These are phyloP conservation scores for Drosophila micromelanica DNA, from an alignment of 1,140 invertebrate species.

Conservation along the genomic window DNA sequence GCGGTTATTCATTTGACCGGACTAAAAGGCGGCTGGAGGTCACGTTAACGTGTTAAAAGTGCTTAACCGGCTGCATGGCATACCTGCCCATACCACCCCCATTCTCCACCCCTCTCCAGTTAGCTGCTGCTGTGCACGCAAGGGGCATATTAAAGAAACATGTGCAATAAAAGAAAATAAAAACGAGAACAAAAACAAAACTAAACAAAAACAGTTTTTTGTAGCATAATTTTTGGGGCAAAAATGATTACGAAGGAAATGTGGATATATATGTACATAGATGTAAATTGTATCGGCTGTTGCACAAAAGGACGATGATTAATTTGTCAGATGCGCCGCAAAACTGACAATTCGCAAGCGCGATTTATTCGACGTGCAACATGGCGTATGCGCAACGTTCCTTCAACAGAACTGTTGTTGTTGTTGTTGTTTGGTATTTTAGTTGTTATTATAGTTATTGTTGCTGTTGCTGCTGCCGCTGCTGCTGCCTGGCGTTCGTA, in stretches of 20 bases:
- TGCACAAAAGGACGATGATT: constrained; percentile 24
- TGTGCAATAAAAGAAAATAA: constrained; percentile 6
- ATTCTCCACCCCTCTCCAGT: too few relatives aligned
- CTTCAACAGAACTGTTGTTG: not conserved
- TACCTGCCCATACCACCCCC: not conserved
- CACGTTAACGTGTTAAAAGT: constrained; percentile 71
- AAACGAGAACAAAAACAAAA: not conserved
- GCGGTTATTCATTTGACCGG: not conserved
- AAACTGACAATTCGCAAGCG: constrained; percentile 32
- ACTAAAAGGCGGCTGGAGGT: constrained; percentile 1
- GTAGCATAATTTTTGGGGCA: constrained; percentile 29
- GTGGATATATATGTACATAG: too few relatives aligned
- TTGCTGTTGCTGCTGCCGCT: not conserved
- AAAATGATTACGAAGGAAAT: too few relatives aligned
- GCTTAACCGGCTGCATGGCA: constrained; percentile 50
- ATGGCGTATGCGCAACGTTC: constrained; percentile 26
- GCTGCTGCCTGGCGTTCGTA: constrained; percentile 34
- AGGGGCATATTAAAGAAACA: constrained; percentile 62
- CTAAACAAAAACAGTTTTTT: too few relatives aligned
- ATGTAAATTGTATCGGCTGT: not conserved
- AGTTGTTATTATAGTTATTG: not conserved
- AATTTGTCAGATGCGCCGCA: constrained; percentile 32
- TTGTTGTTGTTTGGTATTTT: not conserved
- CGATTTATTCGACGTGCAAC: constrained; percentile 40
- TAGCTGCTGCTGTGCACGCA: too few relatives aligned